Conservation (phyloP, 2,888 invertebrate genomes). For the Mythimna albipuncta region DNA sequence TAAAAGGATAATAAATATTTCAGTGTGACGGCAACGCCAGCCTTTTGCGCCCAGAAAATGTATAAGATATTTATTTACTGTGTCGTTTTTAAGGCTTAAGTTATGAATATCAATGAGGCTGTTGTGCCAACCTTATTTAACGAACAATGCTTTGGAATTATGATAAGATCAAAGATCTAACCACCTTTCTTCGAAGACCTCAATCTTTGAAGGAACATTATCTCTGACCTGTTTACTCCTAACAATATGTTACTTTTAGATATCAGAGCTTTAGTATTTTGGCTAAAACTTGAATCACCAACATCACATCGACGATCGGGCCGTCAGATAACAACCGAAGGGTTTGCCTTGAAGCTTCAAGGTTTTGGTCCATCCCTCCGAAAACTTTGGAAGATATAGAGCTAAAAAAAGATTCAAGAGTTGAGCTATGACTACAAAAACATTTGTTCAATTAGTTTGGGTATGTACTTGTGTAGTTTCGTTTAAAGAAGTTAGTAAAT, state of each 20-base stretch:
- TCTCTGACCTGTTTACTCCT: slow-evolving; percentile 32
- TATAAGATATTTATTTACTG: slow-evolving; percentile 31
- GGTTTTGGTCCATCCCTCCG: not conserved
- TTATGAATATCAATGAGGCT: slow-evolving; percentile 39
- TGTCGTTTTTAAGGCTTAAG: slow-evolving; percentile 14
- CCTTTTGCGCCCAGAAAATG: slow-evolving; percentile 25
- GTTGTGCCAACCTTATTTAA: not conserved
- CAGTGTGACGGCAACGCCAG: slow-evolving; percentile 26
- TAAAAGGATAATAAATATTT: slow-evolving; percentile 47
- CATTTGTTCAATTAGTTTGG: not conserved
- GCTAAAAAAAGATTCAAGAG: not conserved
- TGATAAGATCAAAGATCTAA: not conserved
- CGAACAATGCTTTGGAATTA: slow-evolving; percentile 5
- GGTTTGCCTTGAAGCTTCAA: slow-evolving; percentile 23
- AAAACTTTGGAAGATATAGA: not conserved
- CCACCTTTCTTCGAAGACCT: not conserved
- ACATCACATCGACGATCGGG: slow-evolving; percentile 46
- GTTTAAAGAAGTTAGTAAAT: not conserved
- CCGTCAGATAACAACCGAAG: slow-evolving; percentile 38
- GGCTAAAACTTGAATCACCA: slow-evolving; percentile 37
- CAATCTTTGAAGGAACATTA: not conserved
- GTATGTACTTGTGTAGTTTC: not conserved
- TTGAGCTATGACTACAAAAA: not conserved
- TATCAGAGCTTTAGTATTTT: slow-evolving; percentile 41
- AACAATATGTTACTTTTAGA: slow-evolving; percentile 8